phyloP scores from a whole-genome alignment of 2,797 vertebrate genomes.

The Chloroceryle inda region DNA sequence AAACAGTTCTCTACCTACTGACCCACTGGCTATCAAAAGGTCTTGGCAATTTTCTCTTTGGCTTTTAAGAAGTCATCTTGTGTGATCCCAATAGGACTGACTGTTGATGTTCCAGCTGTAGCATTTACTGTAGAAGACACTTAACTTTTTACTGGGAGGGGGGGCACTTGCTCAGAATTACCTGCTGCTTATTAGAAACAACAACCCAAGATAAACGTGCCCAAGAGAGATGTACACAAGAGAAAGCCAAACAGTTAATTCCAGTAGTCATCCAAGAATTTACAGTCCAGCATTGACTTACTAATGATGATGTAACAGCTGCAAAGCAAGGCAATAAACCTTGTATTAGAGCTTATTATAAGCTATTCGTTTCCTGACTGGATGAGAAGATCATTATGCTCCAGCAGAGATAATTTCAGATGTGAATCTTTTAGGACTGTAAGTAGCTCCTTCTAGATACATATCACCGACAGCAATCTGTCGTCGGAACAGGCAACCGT shows the following conservation, averaged over 20 bases:
- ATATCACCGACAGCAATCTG: background rate
- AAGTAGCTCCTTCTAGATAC: background rate
- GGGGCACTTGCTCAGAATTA: background rate
- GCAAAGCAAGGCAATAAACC: slow-evolving; percentile 14
- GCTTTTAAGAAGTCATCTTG: background rate
- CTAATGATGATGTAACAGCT: background rate
- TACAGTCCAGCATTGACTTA: background rate
- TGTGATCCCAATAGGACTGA: background rate
- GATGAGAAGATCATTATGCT: background rate
- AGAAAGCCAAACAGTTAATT: background rate
- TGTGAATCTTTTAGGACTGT: background rate
- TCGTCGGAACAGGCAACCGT: background rate
- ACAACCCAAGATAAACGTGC: background rate
- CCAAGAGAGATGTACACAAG: background rate
- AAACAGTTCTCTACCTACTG: background rate
- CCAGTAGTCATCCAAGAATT: background rate
- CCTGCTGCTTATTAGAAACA: background rate
- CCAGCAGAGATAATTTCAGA: background rate
- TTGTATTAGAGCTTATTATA: background rate
- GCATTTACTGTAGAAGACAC: background rate
- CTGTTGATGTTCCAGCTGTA: background rate
- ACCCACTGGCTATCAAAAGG: background rate
- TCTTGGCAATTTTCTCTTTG: background rate
- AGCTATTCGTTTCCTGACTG: background rate
- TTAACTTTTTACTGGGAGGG: background rate